Conservation (phyloP, 2,797 vertebrate species). For the Sebastes baramenuke region DNA sequence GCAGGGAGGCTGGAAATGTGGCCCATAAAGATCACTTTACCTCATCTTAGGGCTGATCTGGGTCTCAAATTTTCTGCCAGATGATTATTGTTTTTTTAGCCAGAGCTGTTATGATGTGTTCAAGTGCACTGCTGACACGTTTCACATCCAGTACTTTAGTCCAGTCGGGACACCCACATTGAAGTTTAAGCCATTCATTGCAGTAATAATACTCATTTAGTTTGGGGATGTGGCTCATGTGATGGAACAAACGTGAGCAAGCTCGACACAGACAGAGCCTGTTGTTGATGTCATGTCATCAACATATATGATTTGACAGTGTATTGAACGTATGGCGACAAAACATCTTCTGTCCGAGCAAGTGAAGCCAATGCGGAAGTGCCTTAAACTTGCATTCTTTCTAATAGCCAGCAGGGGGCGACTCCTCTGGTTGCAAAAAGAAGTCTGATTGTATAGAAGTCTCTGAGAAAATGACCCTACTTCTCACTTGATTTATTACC, state of each 20-base stretch:
- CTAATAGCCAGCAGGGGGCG: too few species aligned
- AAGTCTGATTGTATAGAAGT: neutral
- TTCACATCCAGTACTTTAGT: constrained; percentile 26
- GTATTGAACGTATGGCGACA: neutral
- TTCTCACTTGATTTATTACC: neutral
- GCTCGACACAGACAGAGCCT: neutral
- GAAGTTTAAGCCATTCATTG: constrained; percentile 24
- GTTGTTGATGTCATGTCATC: neutral
- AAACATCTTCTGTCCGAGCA: too few species aligned
- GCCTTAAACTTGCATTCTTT: too few species aligned
- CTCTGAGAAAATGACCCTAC: neutral
- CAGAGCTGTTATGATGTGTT: neutral
- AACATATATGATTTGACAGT: neutral
- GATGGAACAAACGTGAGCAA: neutral
- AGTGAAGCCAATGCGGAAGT: too few species aligned
- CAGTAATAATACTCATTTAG: constrained; percentile 17
- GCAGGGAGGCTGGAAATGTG: constrained; percentile 24
- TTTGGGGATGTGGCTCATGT: neutral
- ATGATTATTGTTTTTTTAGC: constrained; percentile 19
- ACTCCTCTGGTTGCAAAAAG: too few species aligned
- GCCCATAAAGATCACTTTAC: constrained; percentile 31
- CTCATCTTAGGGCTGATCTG: constrained; percentile 19
- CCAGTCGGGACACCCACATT: constrained; percentile 28
- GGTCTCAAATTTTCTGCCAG: constrained; percentile 16
- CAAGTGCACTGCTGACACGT: neutral